Percentiles rank a stretch among this genome's conserved stretches.
These are phyloP conservation scores for Synergus laeviventris DNA, from an alignment of 2,888 invertebrate genomes.

Conservation along the genomic window DNA sequence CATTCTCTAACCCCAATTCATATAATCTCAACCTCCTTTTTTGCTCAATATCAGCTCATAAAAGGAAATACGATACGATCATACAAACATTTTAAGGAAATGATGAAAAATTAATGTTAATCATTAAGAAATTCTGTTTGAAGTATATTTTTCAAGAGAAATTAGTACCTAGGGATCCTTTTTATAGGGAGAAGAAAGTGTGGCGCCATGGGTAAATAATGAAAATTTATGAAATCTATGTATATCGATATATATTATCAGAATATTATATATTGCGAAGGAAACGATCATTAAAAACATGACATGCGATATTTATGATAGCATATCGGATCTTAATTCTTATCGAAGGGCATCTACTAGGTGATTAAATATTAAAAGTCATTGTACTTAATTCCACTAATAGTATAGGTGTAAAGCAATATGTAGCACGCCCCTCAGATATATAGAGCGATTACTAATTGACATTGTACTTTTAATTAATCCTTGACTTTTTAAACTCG, in stretches of 20 bases:
- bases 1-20: slow-evolving; percentile 33
- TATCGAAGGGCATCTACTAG: slow-evolving; percentile 25
- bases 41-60: not conserved
- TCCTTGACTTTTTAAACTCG: not conserved
- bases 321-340: not conserved
- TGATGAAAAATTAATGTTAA: slow-evolving; percentile 3
- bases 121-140: slow-evolving; percentile 10
- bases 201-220: too few species aligned
- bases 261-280: not conserved
- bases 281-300: not conserved
- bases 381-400: slow-evolving; percentile 16
- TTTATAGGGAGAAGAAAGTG: too few species aligned
- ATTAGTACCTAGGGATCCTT: too few species aligned
- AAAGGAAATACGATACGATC: slow-evolving; percentile 1
- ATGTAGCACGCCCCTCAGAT: not conserved
- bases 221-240: too few species aligned
- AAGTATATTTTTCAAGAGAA: not conserved
- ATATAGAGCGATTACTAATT: slow-evolving; percentile 16
- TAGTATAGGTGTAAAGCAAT: not conserved
- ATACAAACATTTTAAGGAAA: not conserved
- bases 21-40: slow-evolving; percentile 5
- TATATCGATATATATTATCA: slow-evolving; percentile 6
- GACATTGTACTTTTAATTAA: not conserved
- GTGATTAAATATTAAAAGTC: slow-evolving; percentile 22
- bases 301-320: slow-evolving; percentile 2